Conservation (phyloP, 1,140 invertebrate genomes). For the Drosophila pectinifera region DNA sequence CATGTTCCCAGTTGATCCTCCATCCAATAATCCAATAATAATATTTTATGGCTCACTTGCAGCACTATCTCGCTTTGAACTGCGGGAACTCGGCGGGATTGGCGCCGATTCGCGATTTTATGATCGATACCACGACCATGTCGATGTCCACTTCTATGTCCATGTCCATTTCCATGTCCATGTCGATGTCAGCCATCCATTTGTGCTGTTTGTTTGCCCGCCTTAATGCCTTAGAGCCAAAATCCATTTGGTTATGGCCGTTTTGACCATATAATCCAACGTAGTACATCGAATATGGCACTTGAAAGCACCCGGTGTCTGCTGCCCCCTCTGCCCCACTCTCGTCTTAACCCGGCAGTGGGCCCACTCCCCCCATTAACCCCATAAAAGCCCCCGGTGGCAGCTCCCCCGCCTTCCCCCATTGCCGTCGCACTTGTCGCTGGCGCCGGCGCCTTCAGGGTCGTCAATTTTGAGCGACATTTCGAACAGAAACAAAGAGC, state of each 20-base stretch:
- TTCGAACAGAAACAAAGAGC: constrained; percentile 27
- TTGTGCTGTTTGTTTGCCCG: background rate
- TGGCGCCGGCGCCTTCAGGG: constrained; percentile 64
- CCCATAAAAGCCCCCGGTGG: constrained; percentile 1
- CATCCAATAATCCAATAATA: too few relatives aligned
- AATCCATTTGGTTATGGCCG: constrained; percentile 38
- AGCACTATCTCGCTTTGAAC: constrained; percentile 8
- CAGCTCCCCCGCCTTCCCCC: too few relatives aligned
- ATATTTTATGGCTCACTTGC: constrained; percentile 13
- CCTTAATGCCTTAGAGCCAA: constrained; percentile 37
- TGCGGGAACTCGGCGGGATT: constrained; percentile 2
- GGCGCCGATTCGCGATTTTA: constrained; percentile 25
- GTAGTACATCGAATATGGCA: constrained; percentile 25
- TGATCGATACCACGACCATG: constrained; percentile 23
- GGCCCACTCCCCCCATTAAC: background rate
- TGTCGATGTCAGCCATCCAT: constrained; percentile 21
- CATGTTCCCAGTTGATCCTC: constrained; percentile 2
- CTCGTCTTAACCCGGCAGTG: constrained; percentile 1
- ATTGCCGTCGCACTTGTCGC: constrained; percentile 50
- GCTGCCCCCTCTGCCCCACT: background rate
- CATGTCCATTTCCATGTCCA: constrained; percentile 2
- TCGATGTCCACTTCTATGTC: constrained; percentile 3
- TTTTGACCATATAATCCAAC: constrained; percentile 38
- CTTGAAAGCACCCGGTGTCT: constrained; percentile 34
- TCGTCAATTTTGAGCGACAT: constrained; percentile 68